Conservation (phyloP, 2,888 invertebrate species). For the Caenorhabditis sp. region DNA sequence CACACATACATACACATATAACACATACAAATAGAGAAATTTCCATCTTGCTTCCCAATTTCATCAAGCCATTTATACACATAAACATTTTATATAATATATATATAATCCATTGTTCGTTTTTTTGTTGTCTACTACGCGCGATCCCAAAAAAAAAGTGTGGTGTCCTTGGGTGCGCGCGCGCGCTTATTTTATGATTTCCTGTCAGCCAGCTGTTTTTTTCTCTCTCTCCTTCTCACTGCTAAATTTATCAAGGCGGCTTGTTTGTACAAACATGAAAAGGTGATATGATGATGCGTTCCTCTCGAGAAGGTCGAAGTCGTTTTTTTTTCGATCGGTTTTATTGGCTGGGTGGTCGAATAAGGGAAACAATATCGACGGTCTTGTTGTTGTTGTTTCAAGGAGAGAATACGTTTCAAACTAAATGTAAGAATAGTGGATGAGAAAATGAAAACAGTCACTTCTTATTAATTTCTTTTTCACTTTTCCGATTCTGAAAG, state of each 20-base stretch:
- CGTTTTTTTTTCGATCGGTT: constrained; percentile 1
- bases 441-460: too few relatives aligned
- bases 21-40: too few relatives aligned
- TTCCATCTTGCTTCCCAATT: too few relatives aligned
- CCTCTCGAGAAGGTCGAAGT: constrained; percentile 3
- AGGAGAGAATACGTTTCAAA: too few relatives aligned
- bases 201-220: background rate
- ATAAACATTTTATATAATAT: too few relatives aligned
- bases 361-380: too few relatives aligned
- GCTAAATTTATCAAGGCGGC: background rate
- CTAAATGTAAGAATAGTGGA: too few relatives aligned
- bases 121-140: background rate
- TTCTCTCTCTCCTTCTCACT: background rate
- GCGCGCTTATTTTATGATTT: background rate
- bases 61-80: too few relatives aligned
- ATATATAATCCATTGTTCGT: background rate
- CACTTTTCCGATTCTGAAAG: too few relatives aligned
- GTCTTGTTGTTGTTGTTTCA: too few relatives aligned
- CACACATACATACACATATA: too few relatives aligned
- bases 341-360: background rate
- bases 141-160: background rate
- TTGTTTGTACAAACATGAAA: background rate
- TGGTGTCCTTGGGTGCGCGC: background rate
- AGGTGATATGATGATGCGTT: background rate
- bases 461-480: too few relatives aligned